Conservation (phyloP, 2,113 vertebrate genomes). For the Syrrhaptes paradoxus region DNA sequence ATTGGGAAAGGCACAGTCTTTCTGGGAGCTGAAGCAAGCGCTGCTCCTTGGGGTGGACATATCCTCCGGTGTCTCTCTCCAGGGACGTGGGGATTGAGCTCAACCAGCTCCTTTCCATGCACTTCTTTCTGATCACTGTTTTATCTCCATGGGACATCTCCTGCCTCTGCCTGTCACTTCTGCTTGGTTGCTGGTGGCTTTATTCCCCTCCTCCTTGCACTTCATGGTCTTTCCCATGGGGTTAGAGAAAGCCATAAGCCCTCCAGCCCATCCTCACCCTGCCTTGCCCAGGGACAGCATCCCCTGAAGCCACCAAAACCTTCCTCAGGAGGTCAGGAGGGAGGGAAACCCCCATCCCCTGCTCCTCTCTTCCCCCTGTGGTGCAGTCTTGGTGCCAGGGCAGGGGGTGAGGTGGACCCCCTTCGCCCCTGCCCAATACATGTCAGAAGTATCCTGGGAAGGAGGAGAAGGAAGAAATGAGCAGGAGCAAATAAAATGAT, state of each 20-base stretch:
- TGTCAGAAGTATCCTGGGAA: background rate
- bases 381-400: background rate
- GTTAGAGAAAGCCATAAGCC: background rate
- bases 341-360: background rate
- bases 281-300: background rate
- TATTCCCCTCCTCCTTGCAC: background rate
- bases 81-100: background rate
- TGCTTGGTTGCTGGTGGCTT: conserved; percentile 32
- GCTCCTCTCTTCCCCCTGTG: background rate
- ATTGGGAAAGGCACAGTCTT: conserved; percentile 46
- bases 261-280: background rate
- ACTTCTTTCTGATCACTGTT: background rate
- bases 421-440: background rate
- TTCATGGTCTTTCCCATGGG: conserved; percentile 5
- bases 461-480: background rate
- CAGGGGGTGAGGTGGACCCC: too few relatives aligned
- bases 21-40: conserved; percentile 22
- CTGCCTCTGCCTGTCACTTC: background rate
- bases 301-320: background rate
- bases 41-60: background rate
- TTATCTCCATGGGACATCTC: background rate
- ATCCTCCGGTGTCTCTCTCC: conserved; percentile 5
- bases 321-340: background rate
- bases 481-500: background rate
- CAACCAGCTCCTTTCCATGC: background rate